Base-by-base conservation (phyloP, 1,140 invertebrate genomes). In the Hycleus cichorii region DNA sequence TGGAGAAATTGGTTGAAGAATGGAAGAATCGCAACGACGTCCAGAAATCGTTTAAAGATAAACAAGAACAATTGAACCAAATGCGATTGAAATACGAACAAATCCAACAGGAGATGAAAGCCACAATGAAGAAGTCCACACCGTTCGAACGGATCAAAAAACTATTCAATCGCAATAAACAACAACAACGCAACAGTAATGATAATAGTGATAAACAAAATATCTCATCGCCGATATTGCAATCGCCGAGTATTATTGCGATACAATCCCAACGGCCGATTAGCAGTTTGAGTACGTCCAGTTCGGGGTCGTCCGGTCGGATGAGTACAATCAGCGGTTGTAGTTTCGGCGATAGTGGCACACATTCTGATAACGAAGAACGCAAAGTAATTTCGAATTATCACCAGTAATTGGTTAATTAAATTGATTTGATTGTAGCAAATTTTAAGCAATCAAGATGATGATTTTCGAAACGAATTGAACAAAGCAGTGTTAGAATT, bases 11-110 rank as follows among this genome's bases (percentile, higher is more conserved):
- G 5, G 90, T 92, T 7, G 86, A 89, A 72, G 86, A 86, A 66
- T 93, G 90, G 90, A 83, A 83, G 64, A 89, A 88, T 62, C 80
- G 90, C 51, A 89, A 90, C 65, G 89, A 91, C 71, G 90, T 90
- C 0, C 87, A 91, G 64, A 88, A 89, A 65, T 91, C 88, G 1
- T 84, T 90, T 57, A 88, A 86, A 64, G 89, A 91, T 57, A 91
- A 91, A 69, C 86, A 90, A 67, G 85, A 89, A 25, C 87, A 91
- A 64, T 74, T 93, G 4, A 83, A 84, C 48, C 82, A 85, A 64
- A 86, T 91, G 85, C 76, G 89, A 26, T 77, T 84, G 18, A 87
- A 89, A 65, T 91, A 91, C 64, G 88, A 91, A 49, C 83, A 85
- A 64, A 86, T 91, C 63, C 89, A 91, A 67, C 83, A 85, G 27